Percentiles rank a stretch among this genome's conserved stretches.
These are phyloP conservation scores for Orestias chungarensis DNA, from an alignment of 2,797 vertebrate genomes.

Conservation along the genomic window DNA sequence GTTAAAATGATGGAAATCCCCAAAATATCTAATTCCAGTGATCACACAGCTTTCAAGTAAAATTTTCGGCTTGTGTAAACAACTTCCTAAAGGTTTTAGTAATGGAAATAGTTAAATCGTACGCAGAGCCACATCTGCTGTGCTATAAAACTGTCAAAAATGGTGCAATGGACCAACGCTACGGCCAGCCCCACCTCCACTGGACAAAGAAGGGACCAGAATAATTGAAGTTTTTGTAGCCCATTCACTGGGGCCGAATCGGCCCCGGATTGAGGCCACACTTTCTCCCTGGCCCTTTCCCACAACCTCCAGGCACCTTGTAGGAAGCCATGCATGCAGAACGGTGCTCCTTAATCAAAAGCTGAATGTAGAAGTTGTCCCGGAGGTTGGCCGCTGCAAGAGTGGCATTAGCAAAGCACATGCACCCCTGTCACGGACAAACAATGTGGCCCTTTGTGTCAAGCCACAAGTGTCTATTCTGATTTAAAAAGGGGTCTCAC, in stretches of 20 bases:
- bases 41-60: neutral
- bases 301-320: conserved; percentile 83
- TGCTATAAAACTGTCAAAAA: conserved; percentile 9
- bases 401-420: conserved; percentile 84
- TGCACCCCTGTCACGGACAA: conserved; percentile 80
- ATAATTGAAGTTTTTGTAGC: conserved; percentile 49
- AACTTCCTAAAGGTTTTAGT: neutral
- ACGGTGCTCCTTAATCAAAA: conserved; percentile 89
- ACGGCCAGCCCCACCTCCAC: conserved; percentile 26
- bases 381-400: conserved; percentile 82
- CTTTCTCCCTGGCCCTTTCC: conserved; percentile 76
- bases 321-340: conserved; percentile 89
- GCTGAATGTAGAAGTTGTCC: conserved; percentile 84
- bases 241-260: conserved; percentile 46
- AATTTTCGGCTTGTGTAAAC: neutral
- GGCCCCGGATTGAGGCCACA: conserved; percentile 61
- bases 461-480: conserved; percentile 77
- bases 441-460: conserved; percentile 85
- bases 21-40: neutral
- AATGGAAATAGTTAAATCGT: neutral
- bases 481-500: conserved; percentile 75
- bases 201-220: conserved; percentile 34
- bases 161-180: conserved; percentile 35
- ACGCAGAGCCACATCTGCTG: conserved; percentile 5
- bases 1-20: neutral